Evolutionary conservation across 2,113 vertebrate species (phyloP).

Genomic region (Gadus chalcogrammus): DNA sequence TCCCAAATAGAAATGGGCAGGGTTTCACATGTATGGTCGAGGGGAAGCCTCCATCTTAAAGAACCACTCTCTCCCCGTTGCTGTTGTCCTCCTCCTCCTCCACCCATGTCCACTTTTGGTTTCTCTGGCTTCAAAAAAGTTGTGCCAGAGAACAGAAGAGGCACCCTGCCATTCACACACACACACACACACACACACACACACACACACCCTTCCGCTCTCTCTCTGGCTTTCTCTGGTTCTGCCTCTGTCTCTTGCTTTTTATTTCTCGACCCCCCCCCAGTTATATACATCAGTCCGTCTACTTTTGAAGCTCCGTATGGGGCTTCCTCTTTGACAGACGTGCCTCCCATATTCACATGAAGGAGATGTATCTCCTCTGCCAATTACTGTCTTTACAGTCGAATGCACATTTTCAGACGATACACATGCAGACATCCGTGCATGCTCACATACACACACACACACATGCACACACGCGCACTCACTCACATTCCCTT

Average conservation of each 20-base stretch:
- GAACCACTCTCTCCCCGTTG: no score
- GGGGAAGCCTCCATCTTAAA: no score
- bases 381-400: background rate
- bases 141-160: background rate
- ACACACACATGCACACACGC: constrained; percentile 4
- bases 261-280: background rate
- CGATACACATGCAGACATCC: background rate
- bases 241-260: constrained; percentile 8
- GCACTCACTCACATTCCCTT: background rate
- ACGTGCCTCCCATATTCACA: no score
- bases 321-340: constrained; percentile 34
- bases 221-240: background rate
- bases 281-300: constrained; percentile 21
- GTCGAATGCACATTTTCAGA: background rate
- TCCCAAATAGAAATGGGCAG: no score
- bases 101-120: background rate
- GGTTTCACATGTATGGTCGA: no score
- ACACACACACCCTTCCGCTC: background rate
- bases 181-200: background rate
- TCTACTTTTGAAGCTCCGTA: constrained; percentile 44
- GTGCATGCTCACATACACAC: constrained; percentile 17
- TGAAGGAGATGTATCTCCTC: no score
- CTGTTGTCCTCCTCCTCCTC: no score
- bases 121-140: background rate
- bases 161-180: background rate